Conservation (phyloP, 2,888 invertebrate species). For the Lasioglossum villosulum region DNA sequence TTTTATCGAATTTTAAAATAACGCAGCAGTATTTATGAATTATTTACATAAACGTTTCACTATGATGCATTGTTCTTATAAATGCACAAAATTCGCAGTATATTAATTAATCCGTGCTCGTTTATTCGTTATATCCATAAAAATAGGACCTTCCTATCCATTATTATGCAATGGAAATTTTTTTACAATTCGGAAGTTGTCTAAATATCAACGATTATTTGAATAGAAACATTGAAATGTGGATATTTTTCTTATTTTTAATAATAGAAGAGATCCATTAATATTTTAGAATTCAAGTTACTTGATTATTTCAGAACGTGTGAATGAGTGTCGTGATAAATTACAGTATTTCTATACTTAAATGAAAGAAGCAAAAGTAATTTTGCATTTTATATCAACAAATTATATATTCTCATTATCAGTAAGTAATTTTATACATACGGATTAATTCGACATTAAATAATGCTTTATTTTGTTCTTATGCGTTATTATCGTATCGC, state of each 20-base stretch:
- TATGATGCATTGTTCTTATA: background rate
- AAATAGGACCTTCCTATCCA: background rate
- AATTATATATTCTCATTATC: background rate
- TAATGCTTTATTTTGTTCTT: background rate
- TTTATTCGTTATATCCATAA: background rate
- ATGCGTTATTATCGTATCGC: background rate
- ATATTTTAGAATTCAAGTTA: background rate
- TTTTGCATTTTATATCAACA: background rate
- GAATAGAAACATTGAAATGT: background rate
- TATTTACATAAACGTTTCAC: background rate
- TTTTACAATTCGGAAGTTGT: background rate
- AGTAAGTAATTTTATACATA: background rate
- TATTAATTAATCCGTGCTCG: conserved; percentile 5
- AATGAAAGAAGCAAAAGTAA: background rate
- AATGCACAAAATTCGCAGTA: background rate
- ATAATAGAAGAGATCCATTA: background rate
- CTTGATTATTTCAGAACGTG: background rate
- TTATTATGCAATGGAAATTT: background rate
- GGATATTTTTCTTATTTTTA: background rate
- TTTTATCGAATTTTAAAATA: background rate
- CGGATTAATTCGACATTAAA: background rate
- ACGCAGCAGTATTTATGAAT: background rate
- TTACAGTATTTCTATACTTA: background rate
- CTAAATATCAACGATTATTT: background rate
- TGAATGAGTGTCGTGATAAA: background rate